Evolutionary conservation across 2,888 invertebrate species (phyloP).

Genomic region (Drosophila imparisetae): DNA sequence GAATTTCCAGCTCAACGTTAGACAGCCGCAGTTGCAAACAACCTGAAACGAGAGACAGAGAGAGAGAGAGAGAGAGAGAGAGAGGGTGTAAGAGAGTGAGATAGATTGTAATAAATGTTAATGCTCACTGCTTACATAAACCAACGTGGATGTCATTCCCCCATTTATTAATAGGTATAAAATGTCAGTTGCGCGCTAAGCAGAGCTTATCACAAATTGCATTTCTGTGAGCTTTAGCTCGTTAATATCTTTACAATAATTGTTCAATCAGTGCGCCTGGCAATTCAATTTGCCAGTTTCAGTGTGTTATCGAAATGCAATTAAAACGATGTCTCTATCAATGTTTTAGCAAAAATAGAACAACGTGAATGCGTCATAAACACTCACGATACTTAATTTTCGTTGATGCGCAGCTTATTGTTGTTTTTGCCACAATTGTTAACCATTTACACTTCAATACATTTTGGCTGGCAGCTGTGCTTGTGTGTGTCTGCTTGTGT

Average conservation of each 20-base stretch:
- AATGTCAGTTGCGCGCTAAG: neutral
- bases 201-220: slow-evolving; percentile 6
- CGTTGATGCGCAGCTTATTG: slow-evolving; percentile 35
- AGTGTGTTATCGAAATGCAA: slow-evolving; percentile 58
- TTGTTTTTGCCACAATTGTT: slow-evolving; percentile 69
- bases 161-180: neutral
- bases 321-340: slow-evolving; percentile 56
- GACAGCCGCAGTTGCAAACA: neutral
- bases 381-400: slow-evolving; percentile 50
- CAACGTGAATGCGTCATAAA: slow-evolving; percentile 59
- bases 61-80: neutral
- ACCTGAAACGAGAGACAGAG: neutral
- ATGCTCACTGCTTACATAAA: neutral
- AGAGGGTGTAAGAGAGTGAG: neutral
- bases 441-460: slow-evolving; percentile 79
- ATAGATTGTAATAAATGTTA: slow-evolving; percentile 28
- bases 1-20: neutral
- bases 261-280: slow-evolving; percentile 13
- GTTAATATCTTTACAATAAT: slow-evolving; percentile 11
- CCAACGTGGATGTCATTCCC: neutral
- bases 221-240: neutral
- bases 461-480: slow-evolving; percentile 58
- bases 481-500: slow-evolving; percentile 20
- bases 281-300: slow-evolving; percentile 21
- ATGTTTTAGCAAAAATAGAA: slow-evolving; percentile 46